Conservation (phyloP, 2,888 invertebrate species). For the Peribatodes rhomboidaria region DNA sequence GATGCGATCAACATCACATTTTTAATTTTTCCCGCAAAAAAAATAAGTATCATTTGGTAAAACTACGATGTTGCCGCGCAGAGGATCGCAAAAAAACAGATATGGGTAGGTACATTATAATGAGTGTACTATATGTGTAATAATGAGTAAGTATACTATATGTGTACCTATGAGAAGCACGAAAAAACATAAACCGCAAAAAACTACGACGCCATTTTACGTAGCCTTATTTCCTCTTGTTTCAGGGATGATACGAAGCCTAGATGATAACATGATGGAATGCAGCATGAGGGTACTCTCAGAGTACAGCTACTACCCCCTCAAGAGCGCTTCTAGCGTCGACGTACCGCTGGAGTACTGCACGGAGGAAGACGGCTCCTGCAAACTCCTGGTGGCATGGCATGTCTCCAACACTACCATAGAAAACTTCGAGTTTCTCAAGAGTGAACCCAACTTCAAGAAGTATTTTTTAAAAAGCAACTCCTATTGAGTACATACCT, state of each 20-base stretch:
- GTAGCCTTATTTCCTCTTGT: slow-evolving; percentile 18
- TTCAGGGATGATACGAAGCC: slow-evolving; percentile 67
- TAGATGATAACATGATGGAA: slow-evolving; percentile 64
- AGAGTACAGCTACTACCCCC: slow-evolving; percentile 76
- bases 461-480: slow-evolving; percentile 66
- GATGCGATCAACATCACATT: no score
- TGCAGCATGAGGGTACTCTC: slow-evolving; percentile 72
- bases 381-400: slow-evolving; percentile 76
- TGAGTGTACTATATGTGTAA: no score
- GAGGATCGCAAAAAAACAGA: no score
- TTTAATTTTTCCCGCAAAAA: no score
- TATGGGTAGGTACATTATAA: no score
- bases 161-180: no score
- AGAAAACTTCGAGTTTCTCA: slow-evolving; percentile 77
- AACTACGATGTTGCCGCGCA: no score
- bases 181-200: no score
- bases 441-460: slow-evolving; percentile 69
- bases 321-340: slow-evolving; percentile 50
- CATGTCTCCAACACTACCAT: slow-evolving; percentile 73
- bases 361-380: slow-evolving; percentile 66
- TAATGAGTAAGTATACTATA: no score
- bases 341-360: slow-evolving; percentile 74
- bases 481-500: slow-evolving; percentile 13
- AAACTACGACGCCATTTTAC: not conserved
- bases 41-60: no score